Base-by-base conservation (phyloP, 1,140 invertebrate species). In the Apis florea region DNA sequence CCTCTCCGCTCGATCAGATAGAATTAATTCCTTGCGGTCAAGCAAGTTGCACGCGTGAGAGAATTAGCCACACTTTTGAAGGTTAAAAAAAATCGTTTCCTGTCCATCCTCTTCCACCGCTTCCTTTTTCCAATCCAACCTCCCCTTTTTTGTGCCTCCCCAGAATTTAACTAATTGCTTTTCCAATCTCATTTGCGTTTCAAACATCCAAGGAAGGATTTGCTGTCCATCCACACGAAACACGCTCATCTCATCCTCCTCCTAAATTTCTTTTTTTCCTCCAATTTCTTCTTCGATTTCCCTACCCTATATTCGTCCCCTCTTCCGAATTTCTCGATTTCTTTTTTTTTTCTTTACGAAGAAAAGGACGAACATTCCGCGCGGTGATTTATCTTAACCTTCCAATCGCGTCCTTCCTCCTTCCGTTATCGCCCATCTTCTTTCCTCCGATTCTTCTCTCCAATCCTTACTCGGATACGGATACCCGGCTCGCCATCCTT, bases 161-260 rank as follows among this genome's bases (percentile, higher is more conserved):
- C 72, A 56, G n/a, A 77, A 70, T 63, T 82, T 47, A 82, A 77
- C 47, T 82, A 82, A 82, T 82, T 82, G 66, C 53, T 26, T n/a
- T 49, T 54, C 49, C 56, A 69, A 70, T 82, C 74, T 63, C 58
- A 63, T 77, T 82, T 77, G 73, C 80, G 26, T 76, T 54, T 69
- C 66, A 61, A 82, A 77, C 47, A 24, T 4, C 40, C 24, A 31
- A 31, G 31, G n/a, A 4, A 53, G 24, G 70, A 47, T 15, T n/a
- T 9, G 26, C 64, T 24, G 49, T 40, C 31, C 64, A 17, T 53
- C 63, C 75, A 51, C 11, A n/a, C 26, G 56, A 61, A 54, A 75
- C 53, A 49, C 2, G 19, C 24, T 31, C n/a, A n/a, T n/a, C n/a
- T n/a, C n/a, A n/a, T n/a, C n/a, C 24, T 26, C 56, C 6, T 47